A percentile compares a stretch with the other conserved stretches of the same genome.
Conservation (phyloP, 1,140 invertebrate species). For the Trachymyrmex cornetzi region DNA sequence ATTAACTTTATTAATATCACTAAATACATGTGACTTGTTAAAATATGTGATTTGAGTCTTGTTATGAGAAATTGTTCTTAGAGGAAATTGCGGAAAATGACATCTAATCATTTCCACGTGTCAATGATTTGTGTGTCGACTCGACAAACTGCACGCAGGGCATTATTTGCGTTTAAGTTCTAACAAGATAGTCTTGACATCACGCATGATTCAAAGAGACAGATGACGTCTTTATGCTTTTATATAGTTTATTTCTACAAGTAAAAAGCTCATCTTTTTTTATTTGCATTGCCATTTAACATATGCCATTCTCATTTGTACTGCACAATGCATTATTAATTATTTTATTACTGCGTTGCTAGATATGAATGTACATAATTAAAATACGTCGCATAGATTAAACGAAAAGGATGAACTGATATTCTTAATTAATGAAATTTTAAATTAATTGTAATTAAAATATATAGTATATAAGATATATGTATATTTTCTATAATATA, state of each 20-base stretch:
- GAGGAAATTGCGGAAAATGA: conserved; percentile 36
- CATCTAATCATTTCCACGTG: conserved; percentile 56
- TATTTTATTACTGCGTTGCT: neutral
- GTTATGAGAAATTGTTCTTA: neutral
- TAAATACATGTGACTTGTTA: neutral
- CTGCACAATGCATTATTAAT: neutral
- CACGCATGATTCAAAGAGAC: neutral
- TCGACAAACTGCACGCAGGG: neutral
- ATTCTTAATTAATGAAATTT: neutral
- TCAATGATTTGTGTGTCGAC: conserved; percentile 36
- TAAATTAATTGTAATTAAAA: neutral
- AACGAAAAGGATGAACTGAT: neutral
- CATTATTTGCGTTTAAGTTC: conserved; percentile 29
- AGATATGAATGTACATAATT: neutral
- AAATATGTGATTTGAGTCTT: neutral
- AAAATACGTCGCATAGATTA: neutral
- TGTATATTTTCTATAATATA: neutral
- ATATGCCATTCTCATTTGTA: neutral
- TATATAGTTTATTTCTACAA: neutral
- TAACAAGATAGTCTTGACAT: neutral
- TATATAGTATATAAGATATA: too few species aligned
- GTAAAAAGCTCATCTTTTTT: neutral
- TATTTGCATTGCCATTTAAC: neutral
- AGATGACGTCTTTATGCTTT: neutral
- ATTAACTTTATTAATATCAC: neutral